A percentile compares a stretch with the other conserved stretches of the same genome.
phyloP scores from a whole-genome alignment of 1,140 invertebrate species.

The Aphelenchoides avenae region DNA sequence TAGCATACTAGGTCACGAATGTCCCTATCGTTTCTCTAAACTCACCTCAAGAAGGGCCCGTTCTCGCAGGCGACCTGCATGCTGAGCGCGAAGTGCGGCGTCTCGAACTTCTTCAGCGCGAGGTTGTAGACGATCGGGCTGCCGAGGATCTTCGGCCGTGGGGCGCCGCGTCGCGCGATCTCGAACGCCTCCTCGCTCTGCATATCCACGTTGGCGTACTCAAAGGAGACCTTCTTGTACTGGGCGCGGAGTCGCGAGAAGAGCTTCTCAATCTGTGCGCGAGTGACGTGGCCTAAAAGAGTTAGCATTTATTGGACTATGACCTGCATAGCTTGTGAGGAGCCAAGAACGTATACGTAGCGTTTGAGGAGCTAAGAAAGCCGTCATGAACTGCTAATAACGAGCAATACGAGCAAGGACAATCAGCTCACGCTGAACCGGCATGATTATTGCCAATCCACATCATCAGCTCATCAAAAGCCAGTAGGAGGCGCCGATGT shows the following conservation, averaged over 20 bases:
- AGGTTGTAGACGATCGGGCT: constrained; percentile 78
- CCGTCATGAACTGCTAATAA: too few relatives aligned
- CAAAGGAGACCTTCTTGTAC: constrained; percentile 60
- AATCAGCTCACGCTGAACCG: too few relatives aligned
- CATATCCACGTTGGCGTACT: constrained; percentile 72
- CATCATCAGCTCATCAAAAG: too few relatives aligned
- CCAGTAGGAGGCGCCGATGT: too few relatives aligned
- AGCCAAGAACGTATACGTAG: too few relatives aligned
- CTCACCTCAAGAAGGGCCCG: constrained; percentile 42
- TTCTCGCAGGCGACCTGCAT: constrained; percentile 52
- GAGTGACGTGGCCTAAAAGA: constrained; percentile 43
- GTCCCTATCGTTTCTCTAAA: constrained; percentile 4
- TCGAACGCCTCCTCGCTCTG: constrained; percentile 83
- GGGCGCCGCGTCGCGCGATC: constrained; percentile 72
- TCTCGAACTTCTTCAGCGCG: constrained; percentile 75
- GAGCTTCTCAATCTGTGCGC: constrained; percentile 24
- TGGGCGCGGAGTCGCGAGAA: constrained; percentile 39
- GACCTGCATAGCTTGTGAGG: too few relatives aligned
- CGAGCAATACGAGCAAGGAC: too few relatives aligned
- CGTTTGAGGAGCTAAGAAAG: too few relatives aligned
- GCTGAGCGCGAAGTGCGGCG: constrained; percentile 81
- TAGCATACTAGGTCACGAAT: not conserved
- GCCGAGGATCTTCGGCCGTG: constrained; percentile 70
- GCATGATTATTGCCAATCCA: too few relatives aligned
- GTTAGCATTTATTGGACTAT: constrained; percentile 1